Evolutionary conservation across 2,888 invertebrate species (phyloP).

Genomic region (Drosophila planitibia): DNA sequence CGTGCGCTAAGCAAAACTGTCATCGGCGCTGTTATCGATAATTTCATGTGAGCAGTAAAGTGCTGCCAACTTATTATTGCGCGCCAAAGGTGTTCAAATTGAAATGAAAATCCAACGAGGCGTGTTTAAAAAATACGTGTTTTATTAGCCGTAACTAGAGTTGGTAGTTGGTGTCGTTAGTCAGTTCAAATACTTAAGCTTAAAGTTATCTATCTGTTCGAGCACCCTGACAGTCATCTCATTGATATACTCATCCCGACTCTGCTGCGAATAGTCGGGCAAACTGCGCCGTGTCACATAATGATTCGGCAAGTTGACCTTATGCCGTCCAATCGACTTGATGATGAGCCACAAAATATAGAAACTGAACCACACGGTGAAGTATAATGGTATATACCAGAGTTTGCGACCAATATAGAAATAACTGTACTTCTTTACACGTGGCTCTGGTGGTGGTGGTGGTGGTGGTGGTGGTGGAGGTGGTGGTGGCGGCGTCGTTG

Average conservation of each 20-base stretch:
- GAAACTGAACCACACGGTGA: slow-evolving; percentile 88
- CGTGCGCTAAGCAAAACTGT: background rate
- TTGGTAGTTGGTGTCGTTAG: slow-evolving; percentile 30
- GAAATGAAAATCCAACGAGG: background rate
- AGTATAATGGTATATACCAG: slow-evolving; percentile 90
- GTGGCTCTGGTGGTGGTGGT: slow-evolving; percentile 77
- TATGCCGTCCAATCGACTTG: slow-evolving; percentile 89
- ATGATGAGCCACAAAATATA: slow-evolving; percentile 89
- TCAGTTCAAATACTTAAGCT: slow-evolving; percentile 77
- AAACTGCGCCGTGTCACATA: slow-evolving; percentile 79
- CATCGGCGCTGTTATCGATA: slow-evolving; percentile 33
- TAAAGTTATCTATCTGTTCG: slow-evolving; percentile 84
- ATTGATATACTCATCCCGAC: slow-evolving; percentile 80
- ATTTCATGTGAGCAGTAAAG: background rate
- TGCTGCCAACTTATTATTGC: slow-evolving; percentile 29
- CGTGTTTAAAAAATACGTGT: slow-evolving; percentile 25
- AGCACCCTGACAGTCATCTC: slow-evolving; percentile 83
- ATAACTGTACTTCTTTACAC: slow-evolving; percentile 88
- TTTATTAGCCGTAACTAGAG: slow-evolving; percentile 56
- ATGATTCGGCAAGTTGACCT: slow-evolving; percentile 86
- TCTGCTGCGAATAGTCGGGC: slow-evolving; percentile 62
- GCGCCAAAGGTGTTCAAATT: slow-evolving; percentile 14
- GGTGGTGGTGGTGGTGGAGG: slow-evolving; percentile 57
- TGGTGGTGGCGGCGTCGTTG: slow-evolving; percentile 61
- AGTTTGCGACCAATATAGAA: slow-evolving; percentile 90